phyloP scores from a whole-genome alignment of 2,113 vertebrate genomes.

The Aplodontia rufa region DNA sequence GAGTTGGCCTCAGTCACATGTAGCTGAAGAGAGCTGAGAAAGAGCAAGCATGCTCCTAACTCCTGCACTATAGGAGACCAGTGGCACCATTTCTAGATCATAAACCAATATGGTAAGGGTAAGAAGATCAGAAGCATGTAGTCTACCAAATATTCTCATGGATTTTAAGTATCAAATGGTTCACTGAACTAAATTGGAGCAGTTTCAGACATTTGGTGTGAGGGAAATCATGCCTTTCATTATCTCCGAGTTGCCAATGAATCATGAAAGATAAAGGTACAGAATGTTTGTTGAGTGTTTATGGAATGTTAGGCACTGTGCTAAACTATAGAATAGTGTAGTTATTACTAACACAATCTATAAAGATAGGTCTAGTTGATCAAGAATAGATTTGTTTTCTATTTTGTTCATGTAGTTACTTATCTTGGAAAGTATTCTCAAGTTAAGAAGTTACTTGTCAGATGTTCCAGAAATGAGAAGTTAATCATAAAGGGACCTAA shows the following conservation, averaged over 20 bases:
- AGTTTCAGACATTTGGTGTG: background rate
- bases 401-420: background rate
- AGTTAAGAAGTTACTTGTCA: background rate
- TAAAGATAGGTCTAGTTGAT: background rate
- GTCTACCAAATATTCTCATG: background rate
- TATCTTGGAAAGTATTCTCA: background rate
- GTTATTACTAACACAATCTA: background rate
- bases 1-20: background rate
- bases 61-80: background rate
- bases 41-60: background rate
- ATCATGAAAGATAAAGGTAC: background rate
- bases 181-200: background rate
- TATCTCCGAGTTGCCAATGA: background rate
- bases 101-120: background rate
- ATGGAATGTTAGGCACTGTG: background rate
- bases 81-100: background rate
- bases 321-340: background rate
- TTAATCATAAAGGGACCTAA: constrained; percentile 10
- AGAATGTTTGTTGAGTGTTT: background rate
- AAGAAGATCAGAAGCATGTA: background rate
- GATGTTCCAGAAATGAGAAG: background rate
- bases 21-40: background rate
- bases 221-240: background rate
- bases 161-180: background rate
- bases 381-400: background rate